Evolutionary conservation across 1,140 invertebrate species (phyloP), one percentile per base, ranked within the genome.

Genomic region (Aphidius ervi): DNA sequence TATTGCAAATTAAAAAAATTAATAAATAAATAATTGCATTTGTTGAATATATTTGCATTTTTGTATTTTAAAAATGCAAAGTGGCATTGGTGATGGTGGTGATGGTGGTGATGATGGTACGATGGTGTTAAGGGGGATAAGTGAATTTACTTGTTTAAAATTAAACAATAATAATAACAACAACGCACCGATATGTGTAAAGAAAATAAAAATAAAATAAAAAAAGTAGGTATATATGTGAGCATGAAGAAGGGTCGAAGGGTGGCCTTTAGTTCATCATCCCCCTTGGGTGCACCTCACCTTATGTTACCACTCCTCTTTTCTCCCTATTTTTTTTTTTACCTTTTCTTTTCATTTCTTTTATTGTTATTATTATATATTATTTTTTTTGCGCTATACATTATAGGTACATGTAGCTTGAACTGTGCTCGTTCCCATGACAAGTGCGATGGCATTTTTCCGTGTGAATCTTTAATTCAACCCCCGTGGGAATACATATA

Each of bases 401-500:
- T 63, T 56, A 16, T 16, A 16, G 16, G 16, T 31, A 31, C 4
- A 31, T 31, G 23, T 46, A 37, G 41, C 50, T 49, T 41, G 42
- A 37, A 23, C 42, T 43, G 60, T 61, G 55, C 47, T 56, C 57
- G 72, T 80, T 80, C 78, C 78, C 78, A 80, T 80, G 78, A 79
- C 77, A 79, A 79, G 78, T 78, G 78, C 68, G 65, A 72, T 70
- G 67, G 61, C 62, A 66, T 69, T 69, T 72, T 71, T 68, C 64
- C 73, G 70, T 74, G 75, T 78, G 75, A 78, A 78, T 79, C 74
- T 71, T 72, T 72, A 72, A 78, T 76, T 77, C 71, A 65, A 72
- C 71, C 57, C 61, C 58, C 64, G 54, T 60, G 60, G 54, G 60
- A 62, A 62, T 62, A 48, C 46, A 42, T 16, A 42, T 1, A 31